Evolutionary conservation across 2,113 vertebrate genomes (phyloP), one percentile per base, ranked within the genome.

Genomic region (Thamnophis sirtalis): DNA sequence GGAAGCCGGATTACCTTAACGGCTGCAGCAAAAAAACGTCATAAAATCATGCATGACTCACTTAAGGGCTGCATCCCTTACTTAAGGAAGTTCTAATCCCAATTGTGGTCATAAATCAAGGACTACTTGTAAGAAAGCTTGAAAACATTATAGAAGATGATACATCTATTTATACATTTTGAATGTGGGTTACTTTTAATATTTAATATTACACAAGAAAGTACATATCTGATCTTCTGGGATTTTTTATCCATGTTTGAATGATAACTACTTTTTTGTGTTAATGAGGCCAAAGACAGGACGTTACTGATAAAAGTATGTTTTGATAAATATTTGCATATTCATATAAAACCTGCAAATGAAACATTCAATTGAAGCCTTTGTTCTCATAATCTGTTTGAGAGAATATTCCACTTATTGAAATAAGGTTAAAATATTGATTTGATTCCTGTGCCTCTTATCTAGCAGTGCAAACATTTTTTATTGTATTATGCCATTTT

Each of bases 391-490:
- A 38, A 10, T 80, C 19, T 26, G 49, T 49, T 84, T 92, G 48
- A 58, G 1, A 9, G 1, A 33, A 86, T 9, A 84, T 86, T 90
- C 22, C 85, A 87, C 68, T 24, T 87, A 9, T 50, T 87, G 85
- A 93, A 93, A 10, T 92, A 91, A 92, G 13, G 55, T 4, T 60
- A 60, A 58, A 94, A 0, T 90, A 85, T 8, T 10, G 15, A 51
- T 28, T 55, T 93, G 1, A 1, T 89, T 94, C 93, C 89, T 93
- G 48, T 90, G 60, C 50, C 93, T 93, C 85, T 88, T 93, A 87
- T 90, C 89, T 85, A 93, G 0, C 86, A 89, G 0, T 93, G 28
- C 24, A 24, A 7, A 92, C 68, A 58, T 94, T 86, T 21, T 86
- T 13, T 55, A 3, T 33, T 33, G 33, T 8, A 58, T 86, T 28